Evolutionary conservation across 1,140 invertebrate species (phyloP).

Genomic region (Luehdorfia chinensis): DNA sequence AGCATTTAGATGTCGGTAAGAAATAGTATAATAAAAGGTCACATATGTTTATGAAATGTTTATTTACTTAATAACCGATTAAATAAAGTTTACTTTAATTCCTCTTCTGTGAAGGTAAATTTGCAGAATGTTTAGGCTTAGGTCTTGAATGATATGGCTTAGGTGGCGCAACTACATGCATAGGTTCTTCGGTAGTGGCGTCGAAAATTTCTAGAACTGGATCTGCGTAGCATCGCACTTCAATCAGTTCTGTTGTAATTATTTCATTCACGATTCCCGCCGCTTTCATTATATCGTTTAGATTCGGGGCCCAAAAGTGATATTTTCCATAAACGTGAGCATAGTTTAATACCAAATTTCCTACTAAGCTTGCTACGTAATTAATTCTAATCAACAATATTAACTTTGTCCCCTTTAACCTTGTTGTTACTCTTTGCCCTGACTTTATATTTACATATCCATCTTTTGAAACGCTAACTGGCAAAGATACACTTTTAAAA

Average conservation of each 20-base stretch:
- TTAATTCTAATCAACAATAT: slow-evolving; percentile 35
- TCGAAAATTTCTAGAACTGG: slow-evolving; percentile 36
- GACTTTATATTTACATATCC: slow-evolving; percentile 33
- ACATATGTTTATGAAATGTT: too few species aligned
- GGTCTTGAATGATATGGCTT: neutral
- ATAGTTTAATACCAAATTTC: slow-evolving; percentile 42
- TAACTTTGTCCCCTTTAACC: slow-evolving; percentile 32
- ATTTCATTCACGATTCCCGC: slow-evolving; percentile 42
- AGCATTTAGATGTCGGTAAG: too few species aligned
- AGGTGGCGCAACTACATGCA: neutral
- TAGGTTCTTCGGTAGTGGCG: slow-evolving; percentile 23
- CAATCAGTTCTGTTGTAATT: slow-evolving; percentile 35
- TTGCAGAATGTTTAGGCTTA: neutral
- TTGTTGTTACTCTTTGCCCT: slow-evolving; percentile 23
- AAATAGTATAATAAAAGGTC: too few species aligned
- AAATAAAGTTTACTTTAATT: too few species aligned
- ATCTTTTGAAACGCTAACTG: slow-evolving; percentile 27
- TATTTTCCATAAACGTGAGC: slow-evolving; percentile 45
- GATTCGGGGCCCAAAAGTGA: slow-evolving; percentile 48
- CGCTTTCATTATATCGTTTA: slow-evolving; percentile 48
- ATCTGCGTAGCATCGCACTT: slow-evolving; percentile 41
- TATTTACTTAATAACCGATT: too few species aligned
- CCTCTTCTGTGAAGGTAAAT: too few species aligned
- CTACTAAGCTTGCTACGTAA: slow-evolving; percentile 35
- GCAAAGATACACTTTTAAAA: slow-evolving; percentile 19